phyloP scores from a whole-genome alignment of 2,797 vertebrate species.

The Odontamblyopus lacepedii region DNA sequence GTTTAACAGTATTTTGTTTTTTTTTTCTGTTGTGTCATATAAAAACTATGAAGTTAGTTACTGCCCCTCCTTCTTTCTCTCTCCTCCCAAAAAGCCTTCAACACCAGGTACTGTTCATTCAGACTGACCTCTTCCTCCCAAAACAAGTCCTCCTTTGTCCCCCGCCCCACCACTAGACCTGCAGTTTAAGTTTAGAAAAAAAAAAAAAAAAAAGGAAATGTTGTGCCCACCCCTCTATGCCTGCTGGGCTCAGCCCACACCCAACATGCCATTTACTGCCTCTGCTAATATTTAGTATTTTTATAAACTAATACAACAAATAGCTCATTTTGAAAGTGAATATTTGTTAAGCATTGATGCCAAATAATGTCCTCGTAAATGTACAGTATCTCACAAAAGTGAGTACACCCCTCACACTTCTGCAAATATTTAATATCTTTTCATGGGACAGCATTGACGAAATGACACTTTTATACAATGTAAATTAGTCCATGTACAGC shows the following conservation, averaged over 20 bases:
- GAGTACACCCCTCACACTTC: too few relatives aligned
- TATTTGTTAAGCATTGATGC: not conserved
- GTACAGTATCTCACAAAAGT: not conserved
- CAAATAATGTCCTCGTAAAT: not conserved
- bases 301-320: not conserved
- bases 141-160: constrained; percentile 82
- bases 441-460: too few relatives aligned
- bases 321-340: not conserved
- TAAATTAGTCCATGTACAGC: too few relatives aligned
- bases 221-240: constrained; percentile 40
- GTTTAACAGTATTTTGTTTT: not conserved
- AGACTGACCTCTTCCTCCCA: constrained; percentile 69
- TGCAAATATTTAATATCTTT: too few relatives aligned
- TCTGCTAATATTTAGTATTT: not conserved
- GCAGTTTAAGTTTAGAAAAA: constrained; percentile 60
- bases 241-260: constrained; percentile 30
- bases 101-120: constrained; percentile 81
- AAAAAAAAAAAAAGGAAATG: constrained; percentile 13
- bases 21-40: constrained; percentile 2
- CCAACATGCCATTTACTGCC: not conserved
- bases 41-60: not conserved
- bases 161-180: constrained; percentile 46
- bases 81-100: constrained; percentile 73
- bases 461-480: too few relatives aligned
- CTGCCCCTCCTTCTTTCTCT: constrained; percentile 61